Conservation (phyloP, 2,888 invertebrate genomes). For the Volucella inflata region DNA sequence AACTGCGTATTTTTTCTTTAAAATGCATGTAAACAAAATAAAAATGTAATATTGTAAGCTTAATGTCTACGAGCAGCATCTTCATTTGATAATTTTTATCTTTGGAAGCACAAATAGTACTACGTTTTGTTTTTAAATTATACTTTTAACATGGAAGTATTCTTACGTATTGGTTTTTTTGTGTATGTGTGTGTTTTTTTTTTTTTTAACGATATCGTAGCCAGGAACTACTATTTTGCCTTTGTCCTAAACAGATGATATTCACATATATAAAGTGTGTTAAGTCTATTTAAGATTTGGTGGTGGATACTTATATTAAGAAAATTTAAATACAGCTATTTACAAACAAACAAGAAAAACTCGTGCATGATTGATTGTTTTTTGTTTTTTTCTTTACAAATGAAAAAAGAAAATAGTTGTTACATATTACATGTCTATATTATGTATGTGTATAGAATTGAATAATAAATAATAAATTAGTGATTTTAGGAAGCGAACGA, state of each 20-base stretch:
- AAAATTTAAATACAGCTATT: constrained; percentile 51
- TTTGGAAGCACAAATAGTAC: constrained; percentile 75
- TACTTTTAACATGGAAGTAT: constrained; percentile 6
- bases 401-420: constrained; percentile 49
- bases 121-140: constrained; percentile 50
- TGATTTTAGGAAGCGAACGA: constrained; percentile 72
- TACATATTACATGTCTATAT: constrained; percentile 40
- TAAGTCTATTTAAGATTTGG: constrained; percentile 62
- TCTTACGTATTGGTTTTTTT: constrained; percentile 15
- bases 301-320: constrained; percentile 53
- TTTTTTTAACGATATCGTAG: constrained; percentile 46
- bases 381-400: constrained; percentile 36
- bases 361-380: constrained; percentile 51
- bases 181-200: constrained; percentile 1
- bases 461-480: constrained; percentile 75
- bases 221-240: constrained; percentile 60
- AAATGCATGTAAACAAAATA: constrained; percentile 55
- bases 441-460: constrained; percentile 36
- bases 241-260: constrained; percentile 47
- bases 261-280: constrained; percentile 46
- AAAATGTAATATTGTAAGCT: constrained; percentile 59
- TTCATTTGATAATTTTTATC: constrained; percentile 73
- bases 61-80: constrained; percentile 73
- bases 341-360: constrained; percentile 51
- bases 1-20: constrained; percentile 43